Base-by-base conservation (phyloP, 2,113 vertebrate species). In the Microtus montanus region DNA sequence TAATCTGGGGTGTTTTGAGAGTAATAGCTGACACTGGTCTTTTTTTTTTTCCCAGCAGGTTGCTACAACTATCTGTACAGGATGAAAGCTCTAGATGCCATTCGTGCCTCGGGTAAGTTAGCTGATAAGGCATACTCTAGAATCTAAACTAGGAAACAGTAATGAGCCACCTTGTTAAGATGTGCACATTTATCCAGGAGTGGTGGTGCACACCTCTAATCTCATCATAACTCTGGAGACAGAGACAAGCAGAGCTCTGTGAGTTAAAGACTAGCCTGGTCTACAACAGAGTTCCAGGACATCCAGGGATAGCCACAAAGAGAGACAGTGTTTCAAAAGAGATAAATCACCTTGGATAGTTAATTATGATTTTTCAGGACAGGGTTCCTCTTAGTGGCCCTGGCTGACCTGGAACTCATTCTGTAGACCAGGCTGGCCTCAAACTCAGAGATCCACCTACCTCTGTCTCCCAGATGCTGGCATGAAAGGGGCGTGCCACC, bases 81-180 rank as follows among this genome's bases (percentile, higher is more conserved):
- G 93, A 99, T 99, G 99, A 99, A 98, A 98, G 99, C 99, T 0
- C 96, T 99, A 96, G 99, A 99, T 94, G 99, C 99, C 2, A 98
- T 99, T 94, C 98, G 99, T 96, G 99, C 99, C 38, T 98, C 99
- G 7, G 99, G 99, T 99, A 93, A 98, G 93, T 54, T 41, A 24
- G 26, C 44, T 33, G 30, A 35, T 7, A 24, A n/a, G 58, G 17
- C 52, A 6, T 7, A 4, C 74, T 77, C 4, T 52, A 3, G 52
- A 64, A 30, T 77, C 8, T 83, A 14, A 12, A 15, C 19, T 77
- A 0, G 30, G 20, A 41, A 66, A 90, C 64, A 90, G 58, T 58
- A 54, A 47, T 44, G 75, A 75, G 24, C 54, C 5, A 33, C 35
- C 92, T 12, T 28, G 15, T 41, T 41, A 94, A 52, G 64, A 44